Conservation (phyloP, 37 sponge, comb jelly and placozoan genomes). For the Axinella damicornis region DNA sequence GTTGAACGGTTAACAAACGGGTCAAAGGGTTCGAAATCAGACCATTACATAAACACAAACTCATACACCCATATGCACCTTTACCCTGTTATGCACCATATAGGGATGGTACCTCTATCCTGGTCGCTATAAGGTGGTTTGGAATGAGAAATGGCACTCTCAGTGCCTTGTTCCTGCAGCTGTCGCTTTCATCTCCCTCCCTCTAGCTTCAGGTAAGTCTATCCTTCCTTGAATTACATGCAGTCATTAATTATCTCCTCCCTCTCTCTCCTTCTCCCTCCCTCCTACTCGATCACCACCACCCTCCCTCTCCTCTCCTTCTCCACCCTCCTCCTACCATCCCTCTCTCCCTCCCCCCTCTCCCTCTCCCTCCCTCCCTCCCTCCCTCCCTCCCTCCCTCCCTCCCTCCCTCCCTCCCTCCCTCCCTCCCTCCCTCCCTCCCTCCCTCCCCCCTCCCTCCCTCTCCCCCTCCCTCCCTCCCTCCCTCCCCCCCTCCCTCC, state of each 20-base stretch:
- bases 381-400: neutral
- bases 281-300: neutral
- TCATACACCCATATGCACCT: too few species aligned
- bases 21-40: too few species aligned
- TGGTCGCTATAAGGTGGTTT: slow-evolving; percentile 67
- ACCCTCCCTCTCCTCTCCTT: too few species aligned
- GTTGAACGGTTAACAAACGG: too few species aligned
- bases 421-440: neutral
- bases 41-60: too few species aligned
- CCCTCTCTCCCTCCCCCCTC: neutral
- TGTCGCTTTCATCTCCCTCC: slow-evolving; percentile 53
- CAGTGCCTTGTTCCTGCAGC: slow-evolving; percentile 40
- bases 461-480: neutral
- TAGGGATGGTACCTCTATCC: slow-evolving; percentile 62
- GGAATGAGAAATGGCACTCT: slow-evolving; percentile 69
- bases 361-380: too few species aligned
- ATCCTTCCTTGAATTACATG: too few species aligned
- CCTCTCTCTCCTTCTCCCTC: neutral
- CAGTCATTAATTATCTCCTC: too few species aligned
- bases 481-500: neutral
- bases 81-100: too few species aligned
- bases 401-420: neutral
- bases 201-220: slow-evolving; percentile 28
- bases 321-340: neutral
- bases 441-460: neutral